Conservation (phyloP, 2,113 vertebrate genomes). For the Pedionomus torquatus region DNA sequence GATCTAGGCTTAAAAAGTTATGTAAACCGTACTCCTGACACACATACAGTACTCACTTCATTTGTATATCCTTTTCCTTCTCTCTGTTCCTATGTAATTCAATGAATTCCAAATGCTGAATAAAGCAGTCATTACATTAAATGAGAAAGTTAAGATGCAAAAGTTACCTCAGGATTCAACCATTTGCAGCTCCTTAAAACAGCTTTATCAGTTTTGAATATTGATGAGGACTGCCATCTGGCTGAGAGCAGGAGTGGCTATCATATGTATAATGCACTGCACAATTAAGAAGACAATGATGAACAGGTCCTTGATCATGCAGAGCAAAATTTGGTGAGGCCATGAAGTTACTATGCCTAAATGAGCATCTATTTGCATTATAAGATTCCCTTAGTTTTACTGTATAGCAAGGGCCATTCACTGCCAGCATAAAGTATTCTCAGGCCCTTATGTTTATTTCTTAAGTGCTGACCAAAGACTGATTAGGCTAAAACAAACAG, state of each 20-base stretch:
- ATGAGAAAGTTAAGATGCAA: neutral
- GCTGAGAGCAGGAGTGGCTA: neutral
- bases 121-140: neutral
- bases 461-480: neutral
- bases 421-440: neutral
- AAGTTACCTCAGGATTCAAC: neutral
- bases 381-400: neutral
- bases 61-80: neutral
- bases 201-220: neutral
- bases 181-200: neutral
- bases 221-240: neutral
- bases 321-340: neutral
- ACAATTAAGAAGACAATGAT: neutral
- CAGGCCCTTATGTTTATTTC: neutral
- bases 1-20: neutral
- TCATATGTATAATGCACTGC: neutral
- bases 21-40: neutral
- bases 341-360: neutral
- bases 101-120: neutral
- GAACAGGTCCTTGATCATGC: neutral
- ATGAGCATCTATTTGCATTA: neutral
- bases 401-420: neutral
- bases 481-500: neutral
- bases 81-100: neutral
- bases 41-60: fast-evolving